Evolutionary conservation across 2,113 vertebrate species (phyloP).

Genomic region (Percina caprodes): DNA sequence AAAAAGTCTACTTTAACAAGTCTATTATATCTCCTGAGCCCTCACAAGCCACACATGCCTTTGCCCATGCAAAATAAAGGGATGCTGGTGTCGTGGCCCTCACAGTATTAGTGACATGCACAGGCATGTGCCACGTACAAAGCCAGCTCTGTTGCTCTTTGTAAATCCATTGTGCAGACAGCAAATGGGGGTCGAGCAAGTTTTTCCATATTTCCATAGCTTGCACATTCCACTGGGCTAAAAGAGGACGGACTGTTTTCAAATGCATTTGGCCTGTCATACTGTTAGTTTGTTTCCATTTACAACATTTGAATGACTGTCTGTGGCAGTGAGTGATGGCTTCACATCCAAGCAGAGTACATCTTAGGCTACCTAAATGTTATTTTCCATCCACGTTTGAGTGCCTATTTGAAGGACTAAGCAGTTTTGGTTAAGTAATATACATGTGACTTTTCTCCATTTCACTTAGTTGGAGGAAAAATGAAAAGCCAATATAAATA

Average conservation of each 20-base stretch:
- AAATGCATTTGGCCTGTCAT: slow-evolving; percentile 45
- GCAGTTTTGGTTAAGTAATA: background rate
- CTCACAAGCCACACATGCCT: slow-evolving; percentile 7
- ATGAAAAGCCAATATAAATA: slow-evolving; percentile 34
- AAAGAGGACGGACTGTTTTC: slow-evolving; percentile 56
- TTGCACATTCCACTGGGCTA: slow-evolving; percentile 69
- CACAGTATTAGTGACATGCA: slow-evolving; percentile 40
- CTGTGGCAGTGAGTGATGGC: slow-evolving; percentile 33
- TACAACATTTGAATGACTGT: slow-evolving; percentile 21
- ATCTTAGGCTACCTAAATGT: slow-evolving; percentile 1
- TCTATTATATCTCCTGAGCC: background rate
- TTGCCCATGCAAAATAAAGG: slow-evolving; percentile 39
- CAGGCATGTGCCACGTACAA: slow-evolving; percentile 65
- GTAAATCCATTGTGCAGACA: slow-evolving; percentile 64
- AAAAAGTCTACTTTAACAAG: slow-evolving; percentile 8
- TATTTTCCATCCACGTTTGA: background rate
- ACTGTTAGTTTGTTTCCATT: slow-evolving; percentile 50
- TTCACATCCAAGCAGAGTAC: slow-evolving; percentile 9
- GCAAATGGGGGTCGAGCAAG: slow-evolving; percentile 54
- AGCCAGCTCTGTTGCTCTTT: slow-evolving; percentile 65
- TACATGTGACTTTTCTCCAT: slow-evolving; percentile 13
- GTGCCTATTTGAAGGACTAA: background rate
- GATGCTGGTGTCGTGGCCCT: slow-evolving; percentile 26
- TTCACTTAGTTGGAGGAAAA: background rate
- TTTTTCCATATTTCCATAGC: slow-evolving; percentile 70